Evolutionary conservation across 2,113 vertebrate genomes (phyloP), one percentile per base, ranked within the genome.

Genomic region (Dicrurus megarhynchus): DNA sequence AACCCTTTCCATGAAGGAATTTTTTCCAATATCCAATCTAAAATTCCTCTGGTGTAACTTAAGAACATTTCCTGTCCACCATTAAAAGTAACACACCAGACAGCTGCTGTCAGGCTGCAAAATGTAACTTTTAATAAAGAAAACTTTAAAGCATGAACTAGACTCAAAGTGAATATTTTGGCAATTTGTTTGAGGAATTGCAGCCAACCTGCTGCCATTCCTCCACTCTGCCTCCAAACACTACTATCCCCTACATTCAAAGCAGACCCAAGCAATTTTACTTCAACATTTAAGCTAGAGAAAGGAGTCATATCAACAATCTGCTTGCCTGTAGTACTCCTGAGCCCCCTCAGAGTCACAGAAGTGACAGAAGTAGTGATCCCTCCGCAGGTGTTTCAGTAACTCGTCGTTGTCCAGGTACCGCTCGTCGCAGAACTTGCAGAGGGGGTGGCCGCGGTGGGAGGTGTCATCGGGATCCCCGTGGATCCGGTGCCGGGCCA

Each of bases 301-400:
- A 11, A n/a, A 55, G 23, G 17, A 32, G 10, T 5, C 7, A 0
- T 7, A 0, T 8, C 3, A 16, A 5, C 0, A 2, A 11, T 3
- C 5, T 5, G 1, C 41, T 24, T 9, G 18, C 35, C 99, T 98
- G 97, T 99, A 99, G 95, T 99, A 99, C 92, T 99, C 99, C 97
- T 99, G 99, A 49, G 99, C 99, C 21, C 99, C 99, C 1, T 99
- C 99, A 0, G 99, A 98, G 28, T 99, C 99, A 56, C 99, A 99
- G 96, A 99, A 99, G 93, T 99, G 99, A 87, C 99, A 99, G 96
- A 99, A 99, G 85, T 99, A 99, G 96, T 99, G 99, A 86, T 99
- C 99, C 19, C 99, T 98, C 4, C 99, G 97, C 69, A 99, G 95
- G 95, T 99, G 99, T 53, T 99, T 99, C 11, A 99, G 98, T 35